phyloP scores from a whole-genome alignment of 2,797 vertebrate genomes.

The Fringilla coelebs region DNA sequence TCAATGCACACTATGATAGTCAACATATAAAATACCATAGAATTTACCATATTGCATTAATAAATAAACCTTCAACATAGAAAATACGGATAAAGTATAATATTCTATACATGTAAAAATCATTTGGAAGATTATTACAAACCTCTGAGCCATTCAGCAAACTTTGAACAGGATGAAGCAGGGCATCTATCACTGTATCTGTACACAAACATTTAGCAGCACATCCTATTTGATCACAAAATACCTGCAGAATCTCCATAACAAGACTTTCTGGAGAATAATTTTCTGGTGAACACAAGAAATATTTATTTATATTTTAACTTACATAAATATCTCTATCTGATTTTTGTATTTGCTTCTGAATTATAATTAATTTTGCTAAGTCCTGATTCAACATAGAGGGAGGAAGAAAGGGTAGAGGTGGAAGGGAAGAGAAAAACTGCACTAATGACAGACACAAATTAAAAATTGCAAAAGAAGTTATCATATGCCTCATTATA shows the following conservation, averaged over 20 bases:
- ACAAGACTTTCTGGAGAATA: conserved; percentile 85
- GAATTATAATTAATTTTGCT: background rate
- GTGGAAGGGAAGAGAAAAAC: background rate
- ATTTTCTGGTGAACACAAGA: conserved; percentile 73
- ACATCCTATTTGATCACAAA: conserved; percentile 88
- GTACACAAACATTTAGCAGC: conserved; percentile 85
- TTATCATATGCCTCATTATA: background rate
- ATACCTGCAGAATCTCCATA: conserved; percentile 85
- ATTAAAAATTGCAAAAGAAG: background rate
- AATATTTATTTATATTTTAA: background rate
- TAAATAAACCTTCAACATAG: background rate
- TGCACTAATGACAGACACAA: background rate
- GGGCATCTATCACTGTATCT: conserved; percentile 76
- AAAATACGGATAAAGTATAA: background rate
- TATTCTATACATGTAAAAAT: background rate
- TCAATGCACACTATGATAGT: background rate
- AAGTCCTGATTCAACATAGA: background rate
- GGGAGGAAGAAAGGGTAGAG: background rate
- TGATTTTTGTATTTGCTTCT: background rate
- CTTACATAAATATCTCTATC: background rate
- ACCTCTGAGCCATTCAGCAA: conserved; percentile 85
- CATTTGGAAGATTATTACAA: conserved; percentile 30
- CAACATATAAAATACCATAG: background rate
- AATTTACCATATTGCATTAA: background rate
- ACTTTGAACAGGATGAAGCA: conserved; percentile 83